Base-by-base conservation (phyloP, 2,797 vertebrate genomes). In the Myotis planiceps region DNA sequence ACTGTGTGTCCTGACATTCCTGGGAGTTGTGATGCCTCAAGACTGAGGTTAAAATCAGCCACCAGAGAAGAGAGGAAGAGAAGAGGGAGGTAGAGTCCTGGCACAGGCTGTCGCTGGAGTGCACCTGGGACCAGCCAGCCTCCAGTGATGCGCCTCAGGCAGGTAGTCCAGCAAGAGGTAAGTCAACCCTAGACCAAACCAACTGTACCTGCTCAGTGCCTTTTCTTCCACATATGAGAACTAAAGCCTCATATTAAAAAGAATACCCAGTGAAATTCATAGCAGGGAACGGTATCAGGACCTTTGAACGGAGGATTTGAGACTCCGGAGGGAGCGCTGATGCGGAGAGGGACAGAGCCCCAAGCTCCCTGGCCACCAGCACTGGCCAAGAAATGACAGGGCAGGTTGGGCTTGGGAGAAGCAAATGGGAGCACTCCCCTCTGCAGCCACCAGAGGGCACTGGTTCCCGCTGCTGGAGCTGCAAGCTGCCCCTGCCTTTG, bases 391-490 rank as follows among this genome's bases (percentile, higher is more conserved):
- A n/a, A 14, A 51, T 34, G 34, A 12, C 32, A 6, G 76, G n/a
- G 6, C n/a, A 12, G 76, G 34, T 42, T 80, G 3, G 0, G 4
- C 39, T 65, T 16, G 0, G 19, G 21, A 86, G 68, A 27, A 16
- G 39, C 55, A 53, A 42, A 53, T 0, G 14, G 51, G 16, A 5
- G 82, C 25, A 6, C 53, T 95, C 83, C 93, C 82, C 4, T 63
- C 37, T 65, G 82, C 27, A 51, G 85, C 97, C 97, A 82, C 94
- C 94, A 98, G 97, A 95, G 93, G 97, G 95, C 97, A 94, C 4
- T 69, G 80, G 92, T 79, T 97, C 90, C 90, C 27, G 16, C 45
- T 9, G 32, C 3, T 83, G 79, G 63, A 80, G 81, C 27, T 19
- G n/a, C 12, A 34, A 18, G 29, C 32, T 1, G 14, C 27, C 63